Evolutionary conservation across 2,888 invertebrate species (phyloP), one percentile per base, ranked within the genome.

Genomic region (Alloscopus bannaensis): DNA sequence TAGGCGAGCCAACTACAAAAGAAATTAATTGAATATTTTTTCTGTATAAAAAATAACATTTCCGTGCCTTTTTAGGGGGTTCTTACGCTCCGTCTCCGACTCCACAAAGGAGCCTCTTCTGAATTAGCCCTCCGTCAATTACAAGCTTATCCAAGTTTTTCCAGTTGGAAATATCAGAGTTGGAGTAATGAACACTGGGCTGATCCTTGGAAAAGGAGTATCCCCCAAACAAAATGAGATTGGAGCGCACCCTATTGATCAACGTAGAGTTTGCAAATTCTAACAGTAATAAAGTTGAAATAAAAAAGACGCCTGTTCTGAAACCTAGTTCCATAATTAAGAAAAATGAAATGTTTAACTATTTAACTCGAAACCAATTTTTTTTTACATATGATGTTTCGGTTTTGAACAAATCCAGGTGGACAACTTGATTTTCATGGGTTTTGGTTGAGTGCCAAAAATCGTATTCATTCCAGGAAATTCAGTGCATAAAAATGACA

Each of bases 1-100:
- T 73, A 73, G 13, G 73, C 73, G 1, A 73, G 4, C 73, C 73
- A 73, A 20, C 73, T 73, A 22, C n/a, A n/a, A n/a, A n/a, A n/a
- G 0, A 72, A 52, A n/a, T n/a, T 50, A 6, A 18, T n/a, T n/a
- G n/a, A 28, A 31, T 20, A 52, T 20, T 55, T 18, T 50, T 28
- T 29, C 2, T 36, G 36, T 13, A 29, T 47, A 36, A 36, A n/a
- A n/a, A 45, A n/a, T 45, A 3, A 45, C 18, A 45, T 16, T 36
- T 6, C 6, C 13, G 13, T 36, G 13, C 36, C 13, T 6, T 45
- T 45, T 45, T 45, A 16, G n/a, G 3, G n/a, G 3, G 20, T 47
- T 20, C 68, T 68, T 69, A 76, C 76, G 68, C 60, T 60, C 76
- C 76, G 29, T 29, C 22, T 26, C 76, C 76, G 0, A 69, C 18